phyloP scores from a whole-genome alignment of 2,797 vertebrate genomes.

The Crypturellus tataupa region DNA sequence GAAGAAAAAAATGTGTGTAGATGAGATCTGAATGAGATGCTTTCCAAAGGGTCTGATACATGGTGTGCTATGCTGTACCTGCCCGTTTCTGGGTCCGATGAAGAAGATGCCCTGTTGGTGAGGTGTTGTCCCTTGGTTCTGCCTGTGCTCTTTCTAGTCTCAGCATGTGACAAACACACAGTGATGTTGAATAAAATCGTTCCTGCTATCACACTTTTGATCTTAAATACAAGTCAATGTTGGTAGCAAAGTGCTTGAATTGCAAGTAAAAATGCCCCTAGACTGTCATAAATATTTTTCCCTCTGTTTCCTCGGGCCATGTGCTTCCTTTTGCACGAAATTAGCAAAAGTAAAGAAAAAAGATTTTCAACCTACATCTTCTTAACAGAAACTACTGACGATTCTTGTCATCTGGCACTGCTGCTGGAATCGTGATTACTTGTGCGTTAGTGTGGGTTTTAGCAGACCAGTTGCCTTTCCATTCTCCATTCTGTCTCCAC shows the following conservation, averaged over 20 bases:
- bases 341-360: neutral
- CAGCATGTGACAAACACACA: slow-evolving; percentile 27
- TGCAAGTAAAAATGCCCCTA: slow-evolving; percentile 67
- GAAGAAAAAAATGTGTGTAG: neutral
- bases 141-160: slow-evolving; percentile 63
- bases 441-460: neutral
- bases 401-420: neutral
- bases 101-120: neutral
- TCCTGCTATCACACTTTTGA: slow-evolving; percentile 57
- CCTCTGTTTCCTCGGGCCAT: slow-evolving; percentile 37
- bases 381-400: neutral
- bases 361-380: slow-evolving; percentile 3
- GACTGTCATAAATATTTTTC: slow-evolving; percentile 49
- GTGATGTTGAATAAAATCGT: slow-evolving; percentile 62
- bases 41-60: neutral
- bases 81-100: neutral
- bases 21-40: neutral
- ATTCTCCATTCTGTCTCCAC: neutral
- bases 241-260: slow-evolving; percentile 60
- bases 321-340: slow-evolving; percentile 14
- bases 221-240: slow-evolving; percentile 50
- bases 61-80: neutral
- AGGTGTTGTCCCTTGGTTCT: neutral
- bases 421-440: neutral
- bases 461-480: neutral